Evolutionary conservation across 2,113 vertebrate species (phyloP).

Genomic region (Hyperoodon ampullatus): DNA sequence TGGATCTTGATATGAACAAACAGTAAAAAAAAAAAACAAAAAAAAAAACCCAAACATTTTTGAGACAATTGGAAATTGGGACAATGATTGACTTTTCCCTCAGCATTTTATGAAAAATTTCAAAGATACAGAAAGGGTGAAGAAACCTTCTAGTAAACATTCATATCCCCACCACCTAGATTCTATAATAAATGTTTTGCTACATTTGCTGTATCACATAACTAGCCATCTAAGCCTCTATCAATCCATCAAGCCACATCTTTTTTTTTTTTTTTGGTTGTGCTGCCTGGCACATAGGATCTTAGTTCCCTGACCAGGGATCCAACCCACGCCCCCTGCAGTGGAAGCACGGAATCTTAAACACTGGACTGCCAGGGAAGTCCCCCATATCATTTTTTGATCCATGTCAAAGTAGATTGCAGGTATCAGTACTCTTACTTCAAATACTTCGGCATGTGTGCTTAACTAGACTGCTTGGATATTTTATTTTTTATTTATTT

Average conservation of each 20-base stretch:
- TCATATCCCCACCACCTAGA: not conserved
- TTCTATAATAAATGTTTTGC: not conserved
- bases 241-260: not conserved
- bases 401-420: not conserved
- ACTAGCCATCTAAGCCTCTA: not conserved
- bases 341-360: too few relatives aligned
- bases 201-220: not conserved
- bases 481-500: not conserved
- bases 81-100: not conserved
- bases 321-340: too few relatives aligned
- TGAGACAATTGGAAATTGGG: not conserved
- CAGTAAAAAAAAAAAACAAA: not conserved
- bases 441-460: not conserved
- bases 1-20: not conserved
- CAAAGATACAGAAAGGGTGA: not conserved
- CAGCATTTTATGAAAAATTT: not conserved
- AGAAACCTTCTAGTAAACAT: not conserved
- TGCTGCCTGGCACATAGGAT: too few relatives aligned
- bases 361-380: too few relatives aligned
- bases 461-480: not conserved
- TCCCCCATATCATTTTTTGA: not conserved
- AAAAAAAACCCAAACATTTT: not conserved
- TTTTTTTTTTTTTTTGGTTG: not conserved
- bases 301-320: too few relatives aligned
- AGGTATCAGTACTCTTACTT: not conserved